phyloP scores from a whole-genome alignment of 1,140 invertebrate species.

The Danaus melanippus region DNA sequence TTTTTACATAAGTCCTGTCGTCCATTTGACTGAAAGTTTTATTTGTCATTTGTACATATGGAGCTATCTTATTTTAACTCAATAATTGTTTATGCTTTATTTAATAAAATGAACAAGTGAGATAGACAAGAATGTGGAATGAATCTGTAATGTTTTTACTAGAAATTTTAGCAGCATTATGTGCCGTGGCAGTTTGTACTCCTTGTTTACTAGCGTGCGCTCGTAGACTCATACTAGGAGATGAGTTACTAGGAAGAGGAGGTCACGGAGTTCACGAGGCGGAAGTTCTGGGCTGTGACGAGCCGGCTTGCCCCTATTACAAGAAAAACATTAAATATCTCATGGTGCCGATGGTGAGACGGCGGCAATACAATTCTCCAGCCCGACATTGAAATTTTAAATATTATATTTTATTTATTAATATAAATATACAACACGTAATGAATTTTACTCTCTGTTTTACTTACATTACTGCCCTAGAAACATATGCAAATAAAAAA shows the following conservation, averaged over 20 bases:
- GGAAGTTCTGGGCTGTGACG: conserved; percentile 58
- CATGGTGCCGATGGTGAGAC: conserved; percentile 46
- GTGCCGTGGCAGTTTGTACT: conserved; percentile 53
- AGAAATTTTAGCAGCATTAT: conserved; percentile 52
- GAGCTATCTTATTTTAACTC: no score
- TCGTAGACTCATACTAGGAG: conserved; percentile 44
- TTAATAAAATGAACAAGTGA: not conserved
- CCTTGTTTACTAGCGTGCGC: conserved; percentile 55
- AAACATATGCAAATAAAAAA: conserved; percentile 10
- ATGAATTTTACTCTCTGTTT: no score
- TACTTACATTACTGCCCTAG: no score
- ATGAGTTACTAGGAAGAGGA: conserved; percentile 40
- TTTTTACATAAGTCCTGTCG: no score
- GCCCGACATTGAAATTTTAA: conserved; percentile 21
- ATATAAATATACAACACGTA: no score
- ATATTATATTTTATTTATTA: no score
- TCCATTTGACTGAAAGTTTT: no score
- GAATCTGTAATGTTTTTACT: conserved; percentile 52
- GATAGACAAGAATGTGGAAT: conserved; percentile 39
- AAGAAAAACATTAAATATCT: conserved; percentile 56
- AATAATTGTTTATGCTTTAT: no score
- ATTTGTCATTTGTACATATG: no score
- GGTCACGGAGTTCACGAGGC: conserved; percentile 37
- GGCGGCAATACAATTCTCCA: conserved; percentile 37
- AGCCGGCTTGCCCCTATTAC: conserved; percentile 61